These are phyloP conservation scores for cat (Felis catus) DNA, from an alignment of 2,113 vertebrate species.

Conservation along the genomic window F.catus_Fca126_mat1.0 CM031416.1:98776001-98776500, in stretches of 20 bases:
- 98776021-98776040: neutral
- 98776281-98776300: neutral
- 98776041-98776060: neutral
- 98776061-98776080: neutral
- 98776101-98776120: neutral
- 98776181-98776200: neutral
- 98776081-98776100: neutral
- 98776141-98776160: neutral
- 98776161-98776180: neutral
- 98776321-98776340: neutral
- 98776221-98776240: neutral
- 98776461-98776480: conserved; percentile 6
- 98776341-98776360: neutral
- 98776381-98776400: neutral
- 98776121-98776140: neutral
- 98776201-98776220: neutral
- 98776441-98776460: neutral
- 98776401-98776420: neutral
- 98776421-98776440: neutral
- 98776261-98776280: neutral
- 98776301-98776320: neutral
- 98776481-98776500: neutral
- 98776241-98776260: neutral
- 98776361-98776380: neutral
- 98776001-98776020: neutral